Conservation (phyloP, 2,888 invertebrate species). For the Apamea monoglypha region DNA sequence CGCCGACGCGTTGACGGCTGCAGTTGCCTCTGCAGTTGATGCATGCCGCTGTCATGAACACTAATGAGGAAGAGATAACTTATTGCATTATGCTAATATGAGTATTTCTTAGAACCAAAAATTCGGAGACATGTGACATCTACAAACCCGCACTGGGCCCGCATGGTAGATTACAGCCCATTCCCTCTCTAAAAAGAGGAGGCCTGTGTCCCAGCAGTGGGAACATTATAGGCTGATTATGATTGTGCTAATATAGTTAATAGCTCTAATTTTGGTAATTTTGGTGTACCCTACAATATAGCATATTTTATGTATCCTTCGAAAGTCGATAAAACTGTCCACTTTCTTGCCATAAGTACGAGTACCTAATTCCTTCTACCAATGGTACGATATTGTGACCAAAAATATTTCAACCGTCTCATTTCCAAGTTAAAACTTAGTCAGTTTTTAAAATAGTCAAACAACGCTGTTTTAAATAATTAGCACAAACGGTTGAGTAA, state of each 20-base stretch:
- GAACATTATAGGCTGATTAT: no score
- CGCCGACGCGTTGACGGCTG: no score
- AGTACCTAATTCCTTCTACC: background rate
- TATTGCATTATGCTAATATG: background rate
- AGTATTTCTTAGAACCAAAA: no score
- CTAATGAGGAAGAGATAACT: background rate
- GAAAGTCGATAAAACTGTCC: background rate
- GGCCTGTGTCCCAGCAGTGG: no score
- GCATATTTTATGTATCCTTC: background rate
- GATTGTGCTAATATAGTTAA: background rate
- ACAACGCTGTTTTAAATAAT: slow-evolving; percentile 18
- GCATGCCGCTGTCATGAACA: background rate
- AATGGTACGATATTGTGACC: background rate
- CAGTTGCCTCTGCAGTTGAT: no score
- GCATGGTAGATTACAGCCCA: no score
- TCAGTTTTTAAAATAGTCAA: slow-evolving; percentile 39
- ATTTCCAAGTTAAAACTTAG: slow-evolving; percentile 2
- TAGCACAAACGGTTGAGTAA: slow-evolving; percentile 49
- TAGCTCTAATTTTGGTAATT: background rate
- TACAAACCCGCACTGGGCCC: no score
- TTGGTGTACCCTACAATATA: background rate
- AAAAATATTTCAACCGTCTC: background rate
- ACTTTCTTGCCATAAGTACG: background rate
- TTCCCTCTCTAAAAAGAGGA: no score
- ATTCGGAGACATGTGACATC: no score